Base-by-base conservation (phyloP, 2,888 invertebrate species). In the Parascotia fuliginaria region DNA sequence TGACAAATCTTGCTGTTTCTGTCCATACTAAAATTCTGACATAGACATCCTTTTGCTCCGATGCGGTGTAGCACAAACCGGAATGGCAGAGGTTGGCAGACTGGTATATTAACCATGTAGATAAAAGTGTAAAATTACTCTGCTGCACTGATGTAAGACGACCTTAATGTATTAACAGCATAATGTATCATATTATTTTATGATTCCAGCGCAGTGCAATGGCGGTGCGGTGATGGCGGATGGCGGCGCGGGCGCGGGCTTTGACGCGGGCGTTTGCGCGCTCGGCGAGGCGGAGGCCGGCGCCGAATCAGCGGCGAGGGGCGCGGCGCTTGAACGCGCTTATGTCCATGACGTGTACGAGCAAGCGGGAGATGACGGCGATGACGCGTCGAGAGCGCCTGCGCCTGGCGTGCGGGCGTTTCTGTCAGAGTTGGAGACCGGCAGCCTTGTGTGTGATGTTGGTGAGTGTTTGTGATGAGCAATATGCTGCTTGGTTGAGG, bases 331-430 rank as follows among this genome's bases (percentile, higher is more conserved):
- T 66, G 89, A 89, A 77, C 87, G 88, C 86, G 97, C 97, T 62
- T 97, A 98, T 89, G 97, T 98, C 62, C 97, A 98, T 90, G 97
- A 98, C 89, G 98, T 98, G 62, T 99, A 99, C 93, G 97, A 98
- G 82, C 96, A 97, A 85, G 97, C 97, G 71, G 95, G 95, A 66
- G 96, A 95, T 73, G 87, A 94, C 32, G 92, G 87, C 44, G 93
- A 89, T 67, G 89, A 88, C 61, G 69, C 70, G 47, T 74, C 75
- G 36, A 75, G 81, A 11, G 77, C 82, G 63, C 84, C 85, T 56
- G 88, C 94, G 82, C 85, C 97, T 95, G 95, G 97, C 96, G 68
- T 94, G 94, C 75, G 96, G 96, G 73, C 95, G 79, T 98, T 98
- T 90, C 94, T 98, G 64, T 93, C 95, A 47, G 96, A 96, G 68